Evolutionary conservation across 2,113 vertebrate species (phyloP), one percentile per base, ranked within the genome.

Genomic region (Marmota flaviventris): DNA sequence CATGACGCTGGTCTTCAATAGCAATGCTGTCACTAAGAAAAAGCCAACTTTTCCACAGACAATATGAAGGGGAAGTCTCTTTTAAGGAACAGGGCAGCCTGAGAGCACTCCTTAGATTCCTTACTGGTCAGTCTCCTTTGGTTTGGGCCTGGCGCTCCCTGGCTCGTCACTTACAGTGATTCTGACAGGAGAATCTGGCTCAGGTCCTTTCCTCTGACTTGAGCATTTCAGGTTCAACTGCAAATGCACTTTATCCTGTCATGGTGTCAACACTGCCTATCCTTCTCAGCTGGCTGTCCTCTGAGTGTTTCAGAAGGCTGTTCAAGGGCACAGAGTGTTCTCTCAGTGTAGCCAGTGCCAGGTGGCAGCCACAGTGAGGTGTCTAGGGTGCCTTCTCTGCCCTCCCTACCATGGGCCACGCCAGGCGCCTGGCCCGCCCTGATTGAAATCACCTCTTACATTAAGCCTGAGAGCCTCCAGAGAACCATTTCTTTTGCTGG

Each of bases 361-460:
- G 79, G 48, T 14, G 24, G 24, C 76, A 42, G 18, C 48, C 2
- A 3, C 45, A 2, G 42, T 0, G 42, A 81, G 70, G n/a, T 1
- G 13, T 61, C 12, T 27, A 18, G 9, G 17, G 11, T 4, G 18
- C 29, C 58, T 27, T 61, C 67, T n/a, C 24, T 37, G 61, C 51
- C 63, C 10, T 14, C 4, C 2, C 1, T 2, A 0, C 61, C 4
- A 2, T 48, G 4, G 4, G 58, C 90, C 78, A 42, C 1, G 53
- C 18, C 0, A 67, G 69, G 78, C 14, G 6, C 48, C 37, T 22
- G 48, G 79, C 37, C 56, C 4, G 14, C 17, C 45, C 56, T 0
- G 42, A 61, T 1, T 17, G 53, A 17, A 16, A 11, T 51, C 63
- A 18, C 13, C 37, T 70, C 84, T 65, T 29, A 0, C 0, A 9